Conservation (phyloP, 30 jellyfish, hydroid and myxozoan genomes). For the Pseudorhiza aurosa region DNA sequence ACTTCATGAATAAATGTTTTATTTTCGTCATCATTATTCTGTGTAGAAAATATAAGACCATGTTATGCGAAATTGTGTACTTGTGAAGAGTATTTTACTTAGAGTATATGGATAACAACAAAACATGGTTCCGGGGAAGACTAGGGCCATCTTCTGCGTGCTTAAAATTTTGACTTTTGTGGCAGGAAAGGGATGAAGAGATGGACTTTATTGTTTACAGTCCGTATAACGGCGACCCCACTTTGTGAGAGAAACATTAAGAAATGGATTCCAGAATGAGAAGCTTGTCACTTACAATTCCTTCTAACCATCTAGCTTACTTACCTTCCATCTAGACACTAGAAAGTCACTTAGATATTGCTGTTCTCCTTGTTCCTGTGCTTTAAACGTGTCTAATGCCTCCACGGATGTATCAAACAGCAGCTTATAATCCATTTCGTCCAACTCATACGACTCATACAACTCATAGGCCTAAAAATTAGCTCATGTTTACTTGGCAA, state of each 20-base stretch:
- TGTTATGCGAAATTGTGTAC: no score
- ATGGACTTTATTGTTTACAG: no score
- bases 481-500: constrained; percentile 78
- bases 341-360: constrained; percentile 13
- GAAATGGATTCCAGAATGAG: no score
- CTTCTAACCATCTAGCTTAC: background rate
- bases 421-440: constrained; percentile 34
- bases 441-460: background rate
- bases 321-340: background rate
- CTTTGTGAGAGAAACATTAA: no score
- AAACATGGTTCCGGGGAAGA: no score
- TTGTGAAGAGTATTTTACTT: no score
- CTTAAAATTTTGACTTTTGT: no score
- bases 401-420: constrained; percentile 19
- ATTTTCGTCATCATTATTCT: constrained; percentile 23
- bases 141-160: no score
- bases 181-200: no score
- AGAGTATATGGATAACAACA: no score
- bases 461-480: background rate
- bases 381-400: constrained; percentile 12
- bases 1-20: constrained; percentile 39
- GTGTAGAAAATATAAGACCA: background rate
- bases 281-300: background rate
- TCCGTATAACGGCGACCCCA: no score
- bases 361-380: constrained; percentile 37